Evolutionary conservation across 2,797 vertebrate genomes (phyloP).

Genomic region (Petrocephalus sullivani): DNA sequence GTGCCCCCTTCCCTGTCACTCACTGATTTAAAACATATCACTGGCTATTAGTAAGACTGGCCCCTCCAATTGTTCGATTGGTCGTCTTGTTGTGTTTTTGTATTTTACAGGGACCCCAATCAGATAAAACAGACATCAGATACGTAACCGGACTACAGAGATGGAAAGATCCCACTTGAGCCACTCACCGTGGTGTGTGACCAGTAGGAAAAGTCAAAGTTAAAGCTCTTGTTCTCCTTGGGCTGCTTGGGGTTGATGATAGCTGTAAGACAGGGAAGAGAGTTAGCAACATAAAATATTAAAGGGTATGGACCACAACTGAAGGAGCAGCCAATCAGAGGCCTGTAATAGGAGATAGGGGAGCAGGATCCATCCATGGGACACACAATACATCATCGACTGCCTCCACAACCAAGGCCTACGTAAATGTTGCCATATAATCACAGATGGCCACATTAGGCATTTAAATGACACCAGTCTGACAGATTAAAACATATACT

Average conservation of each 20-base stretch:
- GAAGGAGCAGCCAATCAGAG: not conserved
- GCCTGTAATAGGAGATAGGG: not conserved
- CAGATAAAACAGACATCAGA: not conserved
- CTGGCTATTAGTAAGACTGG: too few relatives aligned
- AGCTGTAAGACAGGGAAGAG: constrained; percentile 60
- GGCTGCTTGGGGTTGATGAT: constrained; percentile 92
- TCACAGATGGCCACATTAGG: not conserved
- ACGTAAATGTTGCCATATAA: not conserved
- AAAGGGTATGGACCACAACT: not conserved
- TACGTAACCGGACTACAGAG: not conserved
- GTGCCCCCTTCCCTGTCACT: too few relatives aligned
- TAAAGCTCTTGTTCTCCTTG: constrained; percentile 98
- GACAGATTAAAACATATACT: not conserved
- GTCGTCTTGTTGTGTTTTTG: not conserved
- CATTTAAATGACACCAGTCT: not conserved
- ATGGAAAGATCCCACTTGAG: too few relatives aligned
- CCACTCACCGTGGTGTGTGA: constrained; percentile 86
- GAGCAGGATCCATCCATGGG: not conserved
- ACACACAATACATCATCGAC: not conserved
- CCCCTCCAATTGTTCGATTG: not conserved
- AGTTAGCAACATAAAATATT: not conserved
- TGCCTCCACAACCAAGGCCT: not conserved
- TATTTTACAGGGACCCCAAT: not conserved
- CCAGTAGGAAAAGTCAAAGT: constrained; percentile 98
- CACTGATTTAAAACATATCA: too few relatives aligned